Conservation (phyloP, 2,797 vertebrate species). For the Toxotes lorentzi region DNA sequence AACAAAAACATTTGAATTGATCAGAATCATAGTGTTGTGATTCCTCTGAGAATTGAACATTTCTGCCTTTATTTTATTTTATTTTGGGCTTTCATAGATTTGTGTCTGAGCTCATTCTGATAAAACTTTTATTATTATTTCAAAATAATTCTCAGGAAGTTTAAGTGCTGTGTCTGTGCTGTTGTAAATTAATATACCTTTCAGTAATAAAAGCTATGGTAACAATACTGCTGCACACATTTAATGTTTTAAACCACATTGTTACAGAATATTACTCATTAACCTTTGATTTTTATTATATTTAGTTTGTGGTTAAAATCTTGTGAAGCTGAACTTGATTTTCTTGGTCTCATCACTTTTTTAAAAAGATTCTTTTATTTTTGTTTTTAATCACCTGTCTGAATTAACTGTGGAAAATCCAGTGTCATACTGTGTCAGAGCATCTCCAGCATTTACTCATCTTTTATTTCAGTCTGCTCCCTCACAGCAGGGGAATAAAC, state of each 20-base stretch:
- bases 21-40: no score
- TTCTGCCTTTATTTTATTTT: no score
- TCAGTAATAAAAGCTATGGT: not conserved
- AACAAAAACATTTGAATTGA: no score
- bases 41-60: no score
- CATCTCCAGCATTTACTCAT: no score
- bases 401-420: no score
- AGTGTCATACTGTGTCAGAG: no score
- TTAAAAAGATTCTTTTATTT: not conserved
- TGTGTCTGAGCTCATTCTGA: not conserved
- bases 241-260: not conserved
- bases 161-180: not conserved
- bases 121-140: not conserved
- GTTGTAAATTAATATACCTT: not conserved
- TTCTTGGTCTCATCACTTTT: not conserved
- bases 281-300: not conserved
- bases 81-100: not conserved
- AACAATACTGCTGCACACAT: not conserved
- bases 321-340: not conserved
- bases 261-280: not conserved
- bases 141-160: conserved; percentile 28
- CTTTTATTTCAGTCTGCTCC: no score
- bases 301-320: not conserved
- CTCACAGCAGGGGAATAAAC: not conserved
- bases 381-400: not conserved